phyloP scores from a whole-genome alignment of 2,888 invertebrate species.

The Celastrina argiolus region DNA sequence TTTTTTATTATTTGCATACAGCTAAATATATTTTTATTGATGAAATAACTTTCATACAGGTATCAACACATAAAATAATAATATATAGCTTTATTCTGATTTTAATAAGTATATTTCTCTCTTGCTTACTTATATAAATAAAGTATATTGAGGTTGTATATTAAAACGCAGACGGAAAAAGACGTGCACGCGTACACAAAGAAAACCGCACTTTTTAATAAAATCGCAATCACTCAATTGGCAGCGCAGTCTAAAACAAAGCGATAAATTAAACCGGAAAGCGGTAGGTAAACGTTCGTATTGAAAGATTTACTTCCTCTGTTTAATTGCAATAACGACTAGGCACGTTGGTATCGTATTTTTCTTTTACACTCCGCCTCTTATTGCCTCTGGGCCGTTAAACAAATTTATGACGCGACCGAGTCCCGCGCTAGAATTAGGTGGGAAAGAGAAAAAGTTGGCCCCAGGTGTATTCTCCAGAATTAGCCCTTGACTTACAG shows the following conservation, averaged over 20 bases:
- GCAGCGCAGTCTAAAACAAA: slow-evolving; percentile 75
- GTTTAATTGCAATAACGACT: slow-evolving; percentile 79
- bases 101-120: too few species aligned
- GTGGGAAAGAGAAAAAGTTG: slow-evolving; percentile 70
- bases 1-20: too few species aligned
- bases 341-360: slow-evolving; percentile 79
- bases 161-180: not conserved
- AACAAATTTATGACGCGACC: slow-evolving; percentile 77
- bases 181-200: not conserved
- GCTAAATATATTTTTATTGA: too few species aligned
- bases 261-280: slow-evolving; percentile 75
- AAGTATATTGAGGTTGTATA: too few species aligned
- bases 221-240: slow-evolving; percentile 74
- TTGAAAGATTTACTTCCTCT: slow-evolving; percentile 79
- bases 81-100: too few species aligned
- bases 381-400: slow-evolving; percentile 77
- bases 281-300: slow-evolving; percentile 73
- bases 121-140: too few species aligned
- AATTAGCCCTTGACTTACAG: slow-evolving; percentile 71
- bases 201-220: slow-evolving; percentile 68
- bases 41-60: too few species aligned
- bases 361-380: slow-evolving; percentile 77
- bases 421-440: slow-evolving; percentile 75
- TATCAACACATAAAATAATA: too few species aligned
- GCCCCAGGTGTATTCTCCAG: slow-evolving; percentile 72